These are phyloP conservation scores for Myotis brandtii DNA, from an alignment of 2,113 vertebrate species.

Conservation along the genomic window DNA sequence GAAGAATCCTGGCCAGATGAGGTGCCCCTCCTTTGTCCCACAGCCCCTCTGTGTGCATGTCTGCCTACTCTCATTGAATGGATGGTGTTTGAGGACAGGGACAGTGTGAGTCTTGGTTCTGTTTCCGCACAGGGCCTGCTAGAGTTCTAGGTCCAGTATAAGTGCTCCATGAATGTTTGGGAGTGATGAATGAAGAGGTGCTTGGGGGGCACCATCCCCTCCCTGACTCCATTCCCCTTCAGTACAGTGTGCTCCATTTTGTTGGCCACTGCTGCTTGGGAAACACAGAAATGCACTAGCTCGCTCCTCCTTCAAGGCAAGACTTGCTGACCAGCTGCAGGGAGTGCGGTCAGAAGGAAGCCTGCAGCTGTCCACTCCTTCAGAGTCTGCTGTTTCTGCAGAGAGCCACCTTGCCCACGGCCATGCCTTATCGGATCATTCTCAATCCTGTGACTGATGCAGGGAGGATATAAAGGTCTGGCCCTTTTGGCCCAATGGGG, in stretches of 20 bases:
- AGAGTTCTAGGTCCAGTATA: background rate
- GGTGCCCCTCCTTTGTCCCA: background rate
- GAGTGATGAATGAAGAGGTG: background rate
- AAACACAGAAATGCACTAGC: background rate
- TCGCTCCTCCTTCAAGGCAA: background rate
- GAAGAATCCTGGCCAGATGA: background rate
- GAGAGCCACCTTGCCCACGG: background rate
- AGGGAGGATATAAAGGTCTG: background rate
- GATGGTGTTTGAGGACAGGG: background rate
- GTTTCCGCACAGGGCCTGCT: background rate
- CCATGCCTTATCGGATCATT: background rate
- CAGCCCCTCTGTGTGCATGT: background rate
- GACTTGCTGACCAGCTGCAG: background rate
- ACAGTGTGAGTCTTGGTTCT: background rate
- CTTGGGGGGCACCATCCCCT: background rate
- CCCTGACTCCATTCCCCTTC: background rate
- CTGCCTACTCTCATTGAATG: background rate
- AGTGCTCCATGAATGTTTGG: background rate
- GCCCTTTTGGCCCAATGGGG: background rate
- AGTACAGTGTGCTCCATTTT: background rate
- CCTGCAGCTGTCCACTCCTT: background rate
- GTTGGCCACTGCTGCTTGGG: background rate
- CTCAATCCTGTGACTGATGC: background rate
- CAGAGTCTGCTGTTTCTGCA: background rate
- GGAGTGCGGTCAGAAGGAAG: background rate